Base-by-base conservation (phyloP, 2,797 vertebrate species). In the Molossus molossus region DNA sequence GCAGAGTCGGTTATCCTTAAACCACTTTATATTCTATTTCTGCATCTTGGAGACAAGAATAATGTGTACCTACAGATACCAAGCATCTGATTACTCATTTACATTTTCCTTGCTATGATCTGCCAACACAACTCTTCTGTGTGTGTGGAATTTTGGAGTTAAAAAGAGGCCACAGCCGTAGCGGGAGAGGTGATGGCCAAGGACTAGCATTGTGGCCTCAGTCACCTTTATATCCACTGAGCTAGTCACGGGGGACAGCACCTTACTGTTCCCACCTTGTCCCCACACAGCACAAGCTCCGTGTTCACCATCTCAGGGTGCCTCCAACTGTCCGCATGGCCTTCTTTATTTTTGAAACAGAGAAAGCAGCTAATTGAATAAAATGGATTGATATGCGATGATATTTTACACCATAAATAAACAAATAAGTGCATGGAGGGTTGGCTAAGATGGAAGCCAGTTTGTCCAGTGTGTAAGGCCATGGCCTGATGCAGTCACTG, bases 231-330 rank as follows among this genome's bases (percentile, higher is more conserved):
- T 8, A 37, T 8, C 6, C 64, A 2, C 14, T 14, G 18, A 79
- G 18, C 9, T 25, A 40, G 4, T 75, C 5, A 3, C 20, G 83
- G n/a, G 10, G 37, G 40, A 6, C 4, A 23, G 27, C 40, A 23
- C 2, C 8, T 9, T 13, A 1, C 3, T 0, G 0, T 37, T 37
- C 6, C 27, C 62, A 25, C 50, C 6, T n/a, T n/a, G 40, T 72
- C 57, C 70, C 37, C 50, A 55, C 4, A 37, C 10, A 25, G 48
- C 21, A 25, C 27, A 40, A 20, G 8, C n/a, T n/a, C 76, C 29
- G 77, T 25, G 21, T 40, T 77, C 11, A 10, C 1, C 15, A 20
- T 55, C 55, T 50, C n/a, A 18, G 15, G 37, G 57, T 29, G 12
- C 25, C 13, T 65, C 83, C 20, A 17, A 29, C 5, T 23, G 29